Percentiles rank a stretch among this genome's conserved stretches.
Evolutionary conservation across 2,797 vertebrate genomes (phyloP).

Genomic region (Aotus griseimembra): DNA sequence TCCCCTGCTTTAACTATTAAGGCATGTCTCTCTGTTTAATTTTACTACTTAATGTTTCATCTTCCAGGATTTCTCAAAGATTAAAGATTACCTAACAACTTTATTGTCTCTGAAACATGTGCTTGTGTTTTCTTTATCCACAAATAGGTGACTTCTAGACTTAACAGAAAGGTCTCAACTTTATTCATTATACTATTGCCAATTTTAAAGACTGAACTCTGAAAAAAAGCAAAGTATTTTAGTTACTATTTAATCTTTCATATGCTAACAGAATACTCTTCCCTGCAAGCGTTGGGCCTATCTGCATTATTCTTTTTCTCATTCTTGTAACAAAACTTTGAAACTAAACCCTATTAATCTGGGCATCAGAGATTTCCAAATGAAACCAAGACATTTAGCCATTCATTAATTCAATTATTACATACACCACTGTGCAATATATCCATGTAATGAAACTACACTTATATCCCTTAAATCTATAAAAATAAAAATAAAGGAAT

Average conservation of each 20-base stretch:
- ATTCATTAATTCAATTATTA: background rate
- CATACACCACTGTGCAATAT: background rate
- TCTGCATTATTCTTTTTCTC: background rate
- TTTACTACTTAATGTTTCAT: background rate
- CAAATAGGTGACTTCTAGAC: background rate
- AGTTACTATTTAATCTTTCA: background rate
- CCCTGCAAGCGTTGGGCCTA: background rate
- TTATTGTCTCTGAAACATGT: background rate
- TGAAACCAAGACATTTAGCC: background rate
- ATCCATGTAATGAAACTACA: background rate
- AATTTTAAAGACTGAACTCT: constrained; percentile 7
- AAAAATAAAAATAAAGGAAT: background rate
- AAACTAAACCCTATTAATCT: background rate
- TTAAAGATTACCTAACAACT: background rate
- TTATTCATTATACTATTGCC: background rate
- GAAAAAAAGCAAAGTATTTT: background rate
- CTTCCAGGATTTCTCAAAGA: background rate
- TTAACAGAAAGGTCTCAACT: constrained; percentile 8
- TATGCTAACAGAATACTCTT: background rate
- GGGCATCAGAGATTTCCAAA: background rate
- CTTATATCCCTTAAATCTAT: background rate
- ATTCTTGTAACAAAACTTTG: background rate
- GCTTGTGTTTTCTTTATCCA: background rate
- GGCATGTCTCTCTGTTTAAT: background rate
- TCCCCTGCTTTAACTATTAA: background rate